Percentiles rank a stretch among this genome's conserved stretches.
phyloP scores from a whole-genome alignment of 2,113 vertebrate genomes.

The Helogale parvula region DNA sequence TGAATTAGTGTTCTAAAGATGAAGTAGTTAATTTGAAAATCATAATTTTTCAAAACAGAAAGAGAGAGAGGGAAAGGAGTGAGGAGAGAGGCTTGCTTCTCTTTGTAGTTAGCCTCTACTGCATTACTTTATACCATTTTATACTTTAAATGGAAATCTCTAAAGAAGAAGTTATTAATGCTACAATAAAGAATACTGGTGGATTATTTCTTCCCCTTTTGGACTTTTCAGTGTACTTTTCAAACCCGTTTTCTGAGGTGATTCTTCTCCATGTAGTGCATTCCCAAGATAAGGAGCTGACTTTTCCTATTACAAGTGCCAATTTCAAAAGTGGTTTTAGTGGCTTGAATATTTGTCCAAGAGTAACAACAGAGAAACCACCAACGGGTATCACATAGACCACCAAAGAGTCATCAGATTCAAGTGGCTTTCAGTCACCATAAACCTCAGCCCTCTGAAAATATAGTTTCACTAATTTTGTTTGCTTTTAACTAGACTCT shows the following conservation, averaged over 20 bases:
- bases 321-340: conserved; percentile 61
- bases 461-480: background rate
- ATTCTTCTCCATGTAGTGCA: background rate
- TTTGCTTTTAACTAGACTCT: background rate
- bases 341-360: conserved; percentile 59
- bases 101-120: background rate
- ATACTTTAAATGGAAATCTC: background rate
- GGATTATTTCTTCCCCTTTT: background rate
- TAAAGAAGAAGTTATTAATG: background rate
- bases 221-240: background rate
- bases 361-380: conserved; percentile 53
- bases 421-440: background rate
- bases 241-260: background rate
- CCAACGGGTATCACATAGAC: background rate
- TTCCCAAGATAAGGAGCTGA: conserved; percentile 46
- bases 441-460: conserved; percentile 40
- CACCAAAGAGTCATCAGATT: background rate
- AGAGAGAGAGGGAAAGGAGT: background rate
- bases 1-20: background rate
- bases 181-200: background rate
- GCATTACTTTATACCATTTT: background rate
- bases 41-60: background rate
- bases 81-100: background rate
- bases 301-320: conserved; percentile 41
- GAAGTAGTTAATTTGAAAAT: background rate